Evolutionary conservation across 2,113 vertebrate species (phyloP), one percentile per base, ranked within the genome.

Genomic region (Apistogramma diplotaenia): DNA sequence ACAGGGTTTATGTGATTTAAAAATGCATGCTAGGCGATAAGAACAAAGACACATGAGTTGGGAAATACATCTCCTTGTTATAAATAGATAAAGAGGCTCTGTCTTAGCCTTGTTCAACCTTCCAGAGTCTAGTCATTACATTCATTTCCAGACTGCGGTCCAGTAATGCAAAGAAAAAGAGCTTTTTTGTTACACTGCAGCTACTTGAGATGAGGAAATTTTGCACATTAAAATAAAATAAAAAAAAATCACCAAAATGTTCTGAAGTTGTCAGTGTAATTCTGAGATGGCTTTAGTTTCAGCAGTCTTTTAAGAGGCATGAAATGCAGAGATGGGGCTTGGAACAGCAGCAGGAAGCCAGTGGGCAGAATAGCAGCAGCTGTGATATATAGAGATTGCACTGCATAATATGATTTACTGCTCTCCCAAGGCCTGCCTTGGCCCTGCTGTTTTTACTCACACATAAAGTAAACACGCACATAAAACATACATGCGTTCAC

Each of bases 1-100:
- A 80, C 85, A 85, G 85, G 87, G 56, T 91, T 91, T 86, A 88
- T 92, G 76, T 29, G 35, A 79, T 90, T 90, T 86, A 91, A 93
- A 91, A 91, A 93, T 93, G 87, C 93, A 93, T 90, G 84, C 82
- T 70, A 16, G 60, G 78, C 18, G 79, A 92, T 91, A 87, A 91
- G 89, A 91, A 84, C 78, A 82, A 86, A 87, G 88, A 87, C 72
- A 83, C 84, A 74, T 33, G 75, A 85, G 85, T 85, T 79, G 23
- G 78, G 91, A 91, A 89, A 92, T 78, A 85, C 81, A 88, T 89
- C 88, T 86, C 87, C 86, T 89, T 57, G 76, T 85, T 90, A 93
- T 89, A 88, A 93, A 92, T 93, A 91, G 90, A 91, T 94, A 85
- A 93, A 91, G 79, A 90, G 86, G 87, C 85, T 82, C 87, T 59